A percentile compares a stretch with the other conserved stretches of the same genome.
Conservation (phyloP, 2,797 vertebrate genomes). For the Merluccius polli region DNA sequence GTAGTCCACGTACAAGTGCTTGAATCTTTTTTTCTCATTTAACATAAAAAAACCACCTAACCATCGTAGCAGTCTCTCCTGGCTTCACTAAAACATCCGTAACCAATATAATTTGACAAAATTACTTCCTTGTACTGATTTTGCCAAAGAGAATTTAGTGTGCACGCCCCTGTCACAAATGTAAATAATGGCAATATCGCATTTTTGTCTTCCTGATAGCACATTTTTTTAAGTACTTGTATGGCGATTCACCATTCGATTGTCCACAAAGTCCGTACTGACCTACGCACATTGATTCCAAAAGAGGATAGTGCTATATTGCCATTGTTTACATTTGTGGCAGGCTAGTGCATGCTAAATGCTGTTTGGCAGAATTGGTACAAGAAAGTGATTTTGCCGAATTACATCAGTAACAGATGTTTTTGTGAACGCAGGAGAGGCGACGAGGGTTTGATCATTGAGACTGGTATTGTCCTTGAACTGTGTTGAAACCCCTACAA, state of each 20-base stretch:
- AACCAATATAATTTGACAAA: no score
- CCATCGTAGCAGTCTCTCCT: not conserved
- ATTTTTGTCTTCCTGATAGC: not conserved
- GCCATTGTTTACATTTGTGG: no score
- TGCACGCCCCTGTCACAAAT: not conserved
- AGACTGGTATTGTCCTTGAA: not conserved
- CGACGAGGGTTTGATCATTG: not conserved
- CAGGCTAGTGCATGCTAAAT: not conserved
- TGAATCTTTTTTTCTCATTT: not conserved
- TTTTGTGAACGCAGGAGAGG: not conserved
- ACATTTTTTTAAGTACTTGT: no score
- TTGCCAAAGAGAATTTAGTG: no score
- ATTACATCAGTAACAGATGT: not conserved
- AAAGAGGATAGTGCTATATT: no score
- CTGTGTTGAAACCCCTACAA: not conserved
- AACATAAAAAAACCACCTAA: not conserved
- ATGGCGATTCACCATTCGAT: no score
- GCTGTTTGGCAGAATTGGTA: not conserved
- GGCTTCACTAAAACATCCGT: no score
- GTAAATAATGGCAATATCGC: not conserved
- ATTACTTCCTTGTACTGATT: no score
- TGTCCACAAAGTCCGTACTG: no score
- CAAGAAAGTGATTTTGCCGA: not conserved
- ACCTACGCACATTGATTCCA: no score
- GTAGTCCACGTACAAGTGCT: not conserved